Conservation (phyloP, 2,888 invertebrate genomes). For the Autographa pulchrina region DNA sequence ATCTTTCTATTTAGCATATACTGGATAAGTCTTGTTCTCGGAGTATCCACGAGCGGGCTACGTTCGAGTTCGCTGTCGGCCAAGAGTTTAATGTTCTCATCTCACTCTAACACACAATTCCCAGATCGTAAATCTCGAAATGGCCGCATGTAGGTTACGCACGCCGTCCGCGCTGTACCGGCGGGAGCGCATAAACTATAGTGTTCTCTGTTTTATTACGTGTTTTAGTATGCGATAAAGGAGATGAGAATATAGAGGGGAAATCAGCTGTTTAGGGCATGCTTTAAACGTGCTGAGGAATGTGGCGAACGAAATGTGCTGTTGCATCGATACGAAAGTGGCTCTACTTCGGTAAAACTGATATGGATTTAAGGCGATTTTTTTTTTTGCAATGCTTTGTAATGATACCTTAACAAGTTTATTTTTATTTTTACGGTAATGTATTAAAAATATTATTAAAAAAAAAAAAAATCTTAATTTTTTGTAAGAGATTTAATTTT, state of each 20-base stretch:
- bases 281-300: conserved; percentile 89
- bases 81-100: conserved; percentile 87
- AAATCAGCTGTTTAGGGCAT: conserved; percentile 89
- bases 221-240: conserved; percentile 86
- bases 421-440: too few relatives aligned
- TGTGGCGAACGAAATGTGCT: conserved; percentile 87
- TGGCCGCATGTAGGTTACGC: conserved; percentile 90
- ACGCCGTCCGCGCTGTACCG: conserved; percentile 87
- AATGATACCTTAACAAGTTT: neutral
- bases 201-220: conserved; percentile 89
- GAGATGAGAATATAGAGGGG: conserved; percentile 85
- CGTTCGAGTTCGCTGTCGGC: conserved; percentile 82
- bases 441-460: too few relatives aligned
- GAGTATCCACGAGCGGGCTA: conserved; percentile 79
- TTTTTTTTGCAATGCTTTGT: conserved; percentile 2
- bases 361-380: conserved; percentile 33
- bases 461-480: too few relatives aligned
- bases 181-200: conserved; percentile 88
- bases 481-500: too few relatives aligned
- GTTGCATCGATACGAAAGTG: conserved; percentile 70
- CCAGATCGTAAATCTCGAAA: conserved; percentile 90
- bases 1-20: conserved; percentile 71
- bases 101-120: conserved; percentile 89
- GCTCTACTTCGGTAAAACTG: conserved; percentile 74
- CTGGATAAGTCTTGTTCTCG: conserved; percentile 80